Conservation (phyloP, 2,888 invertebrate genomes). For the Antitype chi region DNA sequence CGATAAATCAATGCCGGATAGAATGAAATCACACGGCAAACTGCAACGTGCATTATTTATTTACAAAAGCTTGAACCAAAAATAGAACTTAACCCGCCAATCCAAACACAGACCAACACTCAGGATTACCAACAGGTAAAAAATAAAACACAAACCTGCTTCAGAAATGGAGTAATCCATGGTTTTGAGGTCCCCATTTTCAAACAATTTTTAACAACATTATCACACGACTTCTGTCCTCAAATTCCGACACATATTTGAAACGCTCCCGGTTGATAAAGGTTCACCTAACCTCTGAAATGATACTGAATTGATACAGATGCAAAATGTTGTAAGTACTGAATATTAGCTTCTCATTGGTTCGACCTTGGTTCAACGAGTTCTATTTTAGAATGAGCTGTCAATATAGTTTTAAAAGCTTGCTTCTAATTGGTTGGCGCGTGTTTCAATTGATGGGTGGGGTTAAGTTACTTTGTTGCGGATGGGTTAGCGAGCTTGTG, state of each 20-base stretch:
- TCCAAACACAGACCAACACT: background rate
- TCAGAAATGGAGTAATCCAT: slow-evolving; percentile 59
- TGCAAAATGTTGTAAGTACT: slow-evolving; percentile 4
- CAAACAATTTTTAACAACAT: slow-evolving; percentile 17
- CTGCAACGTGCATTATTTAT: slow-evolving; percentile 28
- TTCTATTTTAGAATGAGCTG: slow-evolving; percentile 48
- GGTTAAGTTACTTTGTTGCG: slow-evolving; percentile 18
- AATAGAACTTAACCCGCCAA: slow-evolving; percentile 24
- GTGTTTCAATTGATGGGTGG: slow-evolving; percentile 30
- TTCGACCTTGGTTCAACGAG: slow-evolving; percentile 38
- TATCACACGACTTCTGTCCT: slow-evolving; percentile 23
- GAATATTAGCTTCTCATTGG: slow-evolving; percentile 53
- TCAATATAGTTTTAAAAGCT: slow-evolving; percentile 35
- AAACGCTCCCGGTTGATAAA: slow-evolving; percentile 27
- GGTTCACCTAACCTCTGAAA: slow-evolving; percentile 38
- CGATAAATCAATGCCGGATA: background rate
- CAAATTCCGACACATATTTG: slow-evolving; percentile 31
- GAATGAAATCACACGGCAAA: background rate
- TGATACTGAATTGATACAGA: slow-evolving; percentile 24
- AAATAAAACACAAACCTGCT: slow-evolving; percentile 52
- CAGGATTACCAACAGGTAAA: slow-evolving; percentile 4
- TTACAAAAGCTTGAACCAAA: slow-evolving; percentile 28
- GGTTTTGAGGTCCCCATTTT: slow-evolving; percentile 35
- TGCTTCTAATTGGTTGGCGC: slow-evolving; percentile 42
- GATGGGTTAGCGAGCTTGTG: background rate